Percentiles rank a stretch among this genome's conserved stretches.
phyloP scores from a whole-genome alignment of 2,888 invertebrate species.

The Morinoia aosen region DNA sequence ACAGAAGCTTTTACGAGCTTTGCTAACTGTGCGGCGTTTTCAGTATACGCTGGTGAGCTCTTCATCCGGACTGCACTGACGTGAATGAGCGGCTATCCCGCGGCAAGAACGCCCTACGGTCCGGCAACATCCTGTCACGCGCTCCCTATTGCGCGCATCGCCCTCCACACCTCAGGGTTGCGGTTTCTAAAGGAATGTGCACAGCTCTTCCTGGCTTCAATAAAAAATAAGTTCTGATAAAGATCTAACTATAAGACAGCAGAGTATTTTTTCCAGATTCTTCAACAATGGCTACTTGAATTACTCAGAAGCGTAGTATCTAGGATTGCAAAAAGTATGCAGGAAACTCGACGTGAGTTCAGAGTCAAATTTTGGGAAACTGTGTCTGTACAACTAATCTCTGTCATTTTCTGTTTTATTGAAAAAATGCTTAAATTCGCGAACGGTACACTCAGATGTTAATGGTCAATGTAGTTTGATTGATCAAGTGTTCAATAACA shows the following conservation, averaged over 20 bases:
- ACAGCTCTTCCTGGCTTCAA: not conserved
- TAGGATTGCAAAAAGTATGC: not conserved
- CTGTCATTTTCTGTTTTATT: not conserved
- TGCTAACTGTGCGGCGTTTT: not conserved
- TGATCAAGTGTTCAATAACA: too few species aligned
- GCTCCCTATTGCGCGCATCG: not conserved
- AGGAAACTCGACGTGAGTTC: not conserved
- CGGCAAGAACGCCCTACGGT: not conserved
- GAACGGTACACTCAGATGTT: not conserved
- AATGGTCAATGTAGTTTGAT: too few species aligned
- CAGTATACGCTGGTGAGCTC: not conserved
- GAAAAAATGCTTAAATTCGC: not conserved
- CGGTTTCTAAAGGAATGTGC: not conserved
- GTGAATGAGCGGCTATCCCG: not conserved
- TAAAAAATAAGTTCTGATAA: not conserved
- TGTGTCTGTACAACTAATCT: not conserved
- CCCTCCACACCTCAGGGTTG: not conserved
- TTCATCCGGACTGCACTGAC: not conserved
- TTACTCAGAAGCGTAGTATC: not conserved
- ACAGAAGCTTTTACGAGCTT: not conserved
- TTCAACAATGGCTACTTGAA: not conserved
- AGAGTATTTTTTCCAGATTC: not conserved
- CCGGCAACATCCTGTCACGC: constrained; percentile 2
- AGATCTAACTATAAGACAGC: not conserved
- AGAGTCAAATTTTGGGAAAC: not conserved